Percentiles rank a stretch among this genome's conserved stretches.
These are phyloP conservation scores for Drosophila repletoides DNA, from an alignment of 1,140 invertebrate genomes.

Conservation along the genomic window DNA sequence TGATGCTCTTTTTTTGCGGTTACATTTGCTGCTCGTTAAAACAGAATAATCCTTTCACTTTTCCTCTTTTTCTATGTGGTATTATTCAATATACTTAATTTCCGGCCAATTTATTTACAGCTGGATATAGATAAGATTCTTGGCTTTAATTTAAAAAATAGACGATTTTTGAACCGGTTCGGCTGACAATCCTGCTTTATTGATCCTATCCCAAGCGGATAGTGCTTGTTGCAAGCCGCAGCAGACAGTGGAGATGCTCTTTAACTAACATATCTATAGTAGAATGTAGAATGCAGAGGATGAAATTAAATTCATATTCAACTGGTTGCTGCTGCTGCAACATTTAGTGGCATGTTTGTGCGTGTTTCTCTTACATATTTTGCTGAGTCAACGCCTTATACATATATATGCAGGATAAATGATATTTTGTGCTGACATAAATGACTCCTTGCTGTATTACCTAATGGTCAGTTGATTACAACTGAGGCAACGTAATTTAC, in stretches of 20 bases:
- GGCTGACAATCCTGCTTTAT: no score
- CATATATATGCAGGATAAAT: slow-evolving; percentile 36
- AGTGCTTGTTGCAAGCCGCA: background rate
- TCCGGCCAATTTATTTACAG: no score
- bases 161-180: no score
- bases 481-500: slow-evolving; percentile 50
- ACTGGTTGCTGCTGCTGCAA: slow-evolving; percentile 53
- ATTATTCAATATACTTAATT: no score
- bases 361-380: slow-evolving; percentile 1
- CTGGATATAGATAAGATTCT: no score
- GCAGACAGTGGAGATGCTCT: background rate
- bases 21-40: no score
- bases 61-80: no score
- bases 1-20: slow-evolving; percentile 14
- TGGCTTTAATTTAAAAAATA: no score
- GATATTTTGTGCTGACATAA: slow-evolving; percentile 41
- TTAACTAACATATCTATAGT: background rate
- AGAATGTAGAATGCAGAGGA: background rate
- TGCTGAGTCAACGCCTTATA: slow-evolving; percentile 25
- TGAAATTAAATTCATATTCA: slow-evolving; percentile 43
- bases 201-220: no score
- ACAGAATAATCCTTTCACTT: no score
- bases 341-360: slow-evolving; percentile 11
- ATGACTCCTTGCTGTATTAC: slow-evolving; percentile 22
- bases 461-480: slow-evolving; percentile 49